These are phyloP conservation scores for Dryococelus australis DNA, from an alignment of 2,888 invertebrate species.

Conservation along the genomic window DNA sequence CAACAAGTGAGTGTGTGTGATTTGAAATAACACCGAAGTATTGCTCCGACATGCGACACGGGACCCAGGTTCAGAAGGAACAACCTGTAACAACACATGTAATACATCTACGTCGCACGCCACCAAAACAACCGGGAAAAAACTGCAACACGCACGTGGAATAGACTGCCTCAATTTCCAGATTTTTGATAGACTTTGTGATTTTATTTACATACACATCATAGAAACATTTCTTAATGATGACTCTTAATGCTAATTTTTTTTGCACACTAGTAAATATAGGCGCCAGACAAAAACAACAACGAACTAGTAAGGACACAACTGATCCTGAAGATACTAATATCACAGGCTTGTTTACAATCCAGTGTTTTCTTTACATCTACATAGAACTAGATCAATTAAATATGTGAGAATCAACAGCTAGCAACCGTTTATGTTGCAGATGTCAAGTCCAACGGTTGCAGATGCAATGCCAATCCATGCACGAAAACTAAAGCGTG, in stretches of 20 bases:
- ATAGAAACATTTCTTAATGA: constrained; percentile 41
- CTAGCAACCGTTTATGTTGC: background rate
- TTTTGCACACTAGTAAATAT: constrained; percentile 52
- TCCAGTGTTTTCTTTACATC: constrained; percentile 26
- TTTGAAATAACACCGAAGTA: background rate
- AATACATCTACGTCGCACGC: background rate
- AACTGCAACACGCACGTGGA: constrained; percentile 22
- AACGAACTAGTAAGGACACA: constrained; percentile 67
- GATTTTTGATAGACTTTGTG: constrained; percentile 6
- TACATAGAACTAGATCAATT: background rate
- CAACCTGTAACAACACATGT: no score
- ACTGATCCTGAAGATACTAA: constrained; percentile 75
- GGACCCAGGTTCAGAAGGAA: background rate
- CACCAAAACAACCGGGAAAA: background rate
- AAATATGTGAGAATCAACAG: background rate
- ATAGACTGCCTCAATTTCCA: constrained; percentile 23
- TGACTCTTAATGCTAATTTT: constrained; percentile 36
- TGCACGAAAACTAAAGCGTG: background rate
- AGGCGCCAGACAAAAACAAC: constrained; percentile 55
- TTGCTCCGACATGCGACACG: background rate
- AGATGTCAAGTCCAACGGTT: background rate
- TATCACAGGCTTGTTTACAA: constrained; percentile 70
- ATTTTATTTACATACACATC: constrained; percentile 36
- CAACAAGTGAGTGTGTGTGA: constrained; percentile 21
- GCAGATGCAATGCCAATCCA: background rate